A percentile compares a stretch with the other conserved stretches of the same genome.
These are phyloP conservation scores for Globodera rostochiensis DNA, from an alignment of 1,140 invertebrate species.

Conservation along the genomic window DNA sequence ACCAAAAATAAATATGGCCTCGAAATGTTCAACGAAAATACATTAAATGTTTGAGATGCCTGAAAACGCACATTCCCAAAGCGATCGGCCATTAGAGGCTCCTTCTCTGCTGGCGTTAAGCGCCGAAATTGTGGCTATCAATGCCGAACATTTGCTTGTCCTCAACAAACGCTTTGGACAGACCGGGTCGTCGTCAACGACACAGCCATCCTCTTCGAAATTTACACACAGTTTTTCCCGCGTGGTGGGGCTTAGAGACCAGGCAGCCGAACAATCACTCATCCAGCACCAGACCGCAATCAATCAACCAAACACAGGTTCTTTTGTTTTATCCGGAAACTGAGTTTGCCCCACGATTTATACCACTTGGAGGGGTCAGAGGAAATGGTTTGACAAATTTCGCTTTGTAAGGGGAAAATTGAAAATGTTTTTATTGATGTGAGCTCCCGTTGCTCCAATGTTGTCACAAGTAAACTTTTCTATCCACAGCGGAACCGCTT, in stretches of 20 bases:
- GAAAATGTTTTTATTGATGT: no score
- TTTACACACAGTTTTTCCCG: neutral
- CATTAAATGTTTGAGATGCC: constrained; percentile 3
- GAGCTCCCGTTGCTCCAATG: no score
- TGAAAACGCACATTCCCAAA: constrained; percentile 19
- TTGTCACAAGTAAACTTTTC: no score
- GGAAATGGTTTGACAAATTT: no score
- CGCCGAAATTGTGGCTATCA: constrained; percentile 31
- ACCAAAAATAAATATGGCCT: neutral
- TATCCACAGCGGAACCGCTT: neutral
- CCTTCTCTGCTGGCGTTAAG: constrained; percentile 37
- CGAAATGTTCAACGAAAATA: neutral
- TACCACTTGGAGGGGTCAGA: no score
- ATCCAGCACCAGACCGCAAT: constrained; percentile 21
- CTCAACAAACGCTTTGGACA: constrained; percentile 2
- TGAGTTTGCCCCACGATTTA: no score
- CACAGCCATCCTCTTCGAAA: constrained; percentile 4
- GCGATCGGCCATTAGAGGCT: constrained; percentile 30
- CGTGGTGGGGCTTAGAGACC: constrained; percentile 19
- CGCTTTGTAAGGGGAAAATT: no score
- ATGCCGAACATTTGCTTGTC: constrained; percentile 21
- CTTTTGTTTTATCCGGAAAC: no score
- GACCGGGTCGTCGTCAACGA: neutral
- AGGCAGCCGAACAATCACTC: constrained; percentile 15
- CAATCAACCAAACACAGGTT: constrained; percentile 7